phyloP scores from a whole-genome alignment of 2,797 vertebrate genomes.

The Peromyscus nudipes region DNA sequence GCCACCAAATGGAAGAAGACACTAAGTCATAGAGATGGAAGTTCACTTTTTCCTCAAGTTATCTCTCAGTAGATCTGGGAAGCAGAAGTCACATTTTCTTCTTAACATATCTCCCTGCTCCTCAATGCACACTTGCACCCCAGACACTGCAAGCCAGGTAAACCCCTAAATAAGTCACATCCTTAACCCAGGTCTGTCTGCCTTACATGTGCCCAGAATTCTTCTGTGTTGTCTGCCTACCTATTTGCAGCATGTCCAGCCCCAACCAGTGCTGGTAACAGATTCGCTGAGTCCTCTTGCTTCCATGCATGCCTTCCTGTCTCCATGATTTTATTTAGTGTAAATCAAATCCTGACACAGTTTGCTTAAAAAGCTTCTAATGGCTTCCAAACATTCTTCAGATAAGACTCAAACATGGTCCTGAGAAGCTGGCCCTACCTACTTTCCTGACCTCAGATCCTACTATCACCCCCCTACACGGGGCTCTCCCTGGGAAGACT shows the following conservation, averaged over 20 bases:
- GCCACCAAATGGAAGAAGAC: background rate
- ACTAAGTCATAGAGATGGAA: background rate
- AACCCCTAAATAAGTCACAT: accelerated
- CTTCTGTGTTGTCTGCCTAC: background rate
- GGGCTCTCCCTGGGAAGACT: background rate
- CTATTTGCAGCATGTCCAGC: accelerated
- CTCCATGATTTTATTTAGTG: background rate
- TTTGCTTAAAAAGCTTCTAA: background rate
- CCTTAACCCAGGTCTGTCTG: background rate
- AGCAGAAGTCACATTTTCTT: background rate
- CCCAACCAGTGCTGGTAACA: background rate
- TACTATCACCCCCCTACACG: background rate
- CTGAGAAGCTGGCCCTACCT: background rate
- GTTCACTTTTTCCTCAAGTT: background rate
- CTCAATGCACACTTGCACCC: accelerated
- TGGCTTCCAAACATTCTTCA: background rate
- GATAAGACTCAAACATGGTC: background rate
- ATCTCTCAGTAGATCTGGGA: background rate
- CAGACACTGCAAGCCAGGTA: background rate
- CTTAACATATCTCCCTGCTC: background rate
- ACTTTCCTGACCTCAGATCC: background rate
- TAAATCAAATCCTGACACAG: background rate
- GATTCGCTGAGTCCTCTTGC: background rate
- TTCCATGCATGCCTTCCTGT: background rate
- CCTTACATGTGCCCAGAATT: background rate